Base-by-base conservation (phyloP, 2,888 invertebrate genomes). In the Pantelozetes paolii region DNA sequence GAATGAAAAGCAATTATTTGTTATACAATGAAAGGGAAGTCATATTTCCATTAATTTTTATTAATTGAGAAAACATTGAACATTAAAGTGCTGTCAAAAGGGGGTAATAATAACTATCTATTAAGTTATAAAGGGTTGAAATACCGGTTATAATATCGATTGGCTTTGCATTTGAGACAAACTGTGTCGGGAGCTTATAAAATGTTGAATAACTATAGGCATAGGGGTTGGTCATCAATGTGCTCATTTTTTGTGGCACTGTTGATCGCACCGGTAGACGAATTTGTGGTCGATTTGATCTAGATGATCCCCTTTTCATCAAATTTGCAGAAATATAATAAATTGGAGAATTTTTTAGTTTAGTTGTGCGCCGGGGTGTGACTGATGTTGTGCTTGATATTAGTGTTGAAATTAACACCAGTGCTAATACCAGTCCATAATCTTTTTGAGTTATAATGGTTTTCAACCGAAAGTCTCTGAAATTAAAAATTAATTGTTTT, bases 101-200 rank as follows among this genome's bases (percentile, higher is more conserved):
- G n/a, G n/a, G n/a, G 50, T 50, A 20, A 50, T 50, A 20, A 50
- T 50, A 50, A 50, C 20, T n/a, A n/a, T 50, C n/a, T 5, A 5
- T 5, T 20, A 2, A 50, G 50, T 15, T 36, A 50, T 50, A 50
- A n/a, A 20, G 50, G 15, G 15, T n/a, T 59, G 11, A 20, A 23
- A 50, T 73, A 75, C 75, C 75, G 28, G 67, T 72, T n/a, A 75
- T 18, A 20, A 75, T 71, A 15, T 75, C 71, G 23, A 75, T 73
- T 5, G 75, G 75, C 26, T 75, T 75, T 36, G 75, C 75, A 62
- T 75, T 75, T 1, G 75, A 75, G 15, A 73, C 20, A 26, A 75
- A 75, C n/a, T 71, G 26, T 23, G 73, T 42, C n/a, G 75, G 75
- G 5, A 75, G 32, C 23, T 75, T 73, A 30, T 75, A 75, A 18